Conservation (phyloP, 2,113 vertebrate species). For the Rhinopomastus cyanomelas region DNA sequence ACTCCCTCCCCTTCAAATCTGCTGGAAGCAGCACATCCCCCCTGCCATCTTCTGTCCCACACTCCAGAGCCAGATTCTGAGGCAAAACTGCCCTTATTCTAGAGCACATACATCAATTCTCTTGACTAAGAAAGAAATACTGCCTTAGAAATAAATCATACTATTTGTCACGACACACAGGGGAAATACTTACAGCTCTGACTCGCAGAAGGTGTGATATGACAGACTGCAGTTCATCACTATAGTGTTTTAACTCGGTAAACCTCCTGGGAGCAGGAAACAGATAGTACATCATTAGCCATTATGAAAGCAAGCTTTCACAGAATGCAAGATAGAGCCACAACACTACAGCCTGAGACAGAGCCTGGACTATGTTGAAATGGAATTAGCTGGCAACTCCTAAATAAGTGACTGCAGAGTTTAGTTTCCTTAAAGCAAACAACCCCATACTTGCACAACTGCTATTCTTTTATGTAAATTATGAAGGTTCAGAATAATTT, state of each 20-base stretch:
- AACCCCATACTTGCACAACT: background rate
- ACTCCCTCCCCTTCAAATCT: background rate
- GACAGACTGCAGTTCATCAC: slow-evolving; percentile 90
- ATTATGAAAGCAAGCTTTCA: slow-evolving; percentile 50
- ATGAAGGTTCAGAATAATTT: background rate
- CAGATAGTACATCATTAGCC: slow-evolving; percentile 63
- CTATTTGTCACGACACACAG: slow-evolving; percentile 52
- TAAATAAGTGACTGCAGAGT: background rate
- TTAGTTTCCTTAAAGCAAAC: background rate
- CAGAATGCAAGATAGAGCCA: slow-evolving; percentile 30
- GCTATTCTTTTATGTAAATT: background rate
- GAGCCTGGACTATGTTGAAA: slow-evolving; percentile 15
- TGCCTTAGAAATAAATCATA: slow-evolving; percentile 34
- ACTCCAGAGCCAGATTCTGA: background rate
- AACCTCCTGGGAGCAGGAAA: slow-evolving; percentile 82
- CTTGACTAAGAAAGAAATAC: slow-evolving; percentile 14
- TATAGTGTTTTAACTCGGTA: slow-evolving; percentile 90
- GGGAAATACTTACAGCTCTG: slow-evolving; percentile 84
- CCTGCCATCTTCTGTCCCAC: background rate
- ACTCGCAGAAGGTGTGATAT: slow-evolving; percentile 91
- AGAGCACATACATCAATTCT: background rate
- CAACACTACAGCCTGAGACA: background rate
- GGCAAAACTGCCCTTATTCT: background rate
- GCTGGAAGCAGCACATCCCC: background rate
- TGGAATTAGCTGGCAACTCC: slow-evolving; percentile 32